These are phyloP conservation scores for Panulirus ornatus DNA, from an alignment of 1,140 invertebrate species.

Conservation along the genomic window DNA sequence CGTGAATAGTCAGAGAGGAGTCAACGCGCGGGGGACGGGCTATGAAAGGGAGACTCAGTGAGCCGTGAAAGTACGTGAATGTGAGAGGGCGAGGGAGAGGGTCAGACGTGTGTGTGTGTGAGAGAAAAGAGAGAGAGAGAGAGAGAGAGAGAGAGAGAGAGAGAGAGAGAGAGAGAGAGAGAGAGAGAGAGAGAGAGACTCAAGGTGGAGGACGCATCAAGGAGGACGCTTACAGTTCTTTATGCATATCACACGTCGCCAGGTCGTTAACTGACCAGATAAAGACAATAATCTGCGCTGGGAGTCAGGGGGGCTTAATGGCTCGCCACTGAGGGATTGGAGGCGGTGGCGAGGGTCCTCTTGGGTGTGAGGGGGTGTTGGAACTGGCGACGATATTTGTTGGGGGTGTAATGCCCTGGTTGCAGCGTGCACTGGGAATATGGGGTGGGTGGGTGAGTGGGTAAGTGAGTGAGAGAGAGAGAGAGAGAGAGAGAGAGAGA, in stretches of 20 bases:
- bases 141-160: neutral
- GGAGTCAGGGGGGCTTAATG: too few relatives aligned
- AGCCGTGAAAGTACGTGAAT: neutral
- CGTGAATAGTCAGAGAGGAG: neutral
- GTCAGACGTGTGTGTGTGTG: neutral
- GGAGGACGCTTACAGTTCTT: too few relatives aligned
- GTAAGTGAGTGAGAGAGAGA: neutral
- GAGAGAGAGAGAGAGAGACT: neutral
- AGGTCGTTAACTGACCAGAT: too few relatives aligned
- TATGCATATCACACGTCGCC: too few relatives aligned
- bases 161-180: neutral
- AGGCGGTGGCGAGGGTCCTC: too few relatives aligned
- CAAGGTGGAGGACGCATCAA: too few relatives aligned
- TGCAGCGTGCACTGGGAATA: too few relatives aligned
- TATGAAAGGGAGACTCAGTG: neutral
- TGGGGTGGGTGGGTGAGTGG: neutral
- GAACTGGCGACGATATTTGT: too few relatives aligned
- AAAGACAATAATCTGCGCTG: too few relatives aligned
- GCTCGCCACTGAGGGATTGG: too few relatives aligned
- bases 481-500: neutral
- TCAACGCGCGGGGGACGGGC: neutral
- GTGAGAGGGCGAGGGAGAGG: neutral
- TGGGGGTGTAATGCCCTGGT: too few relatives aligned
- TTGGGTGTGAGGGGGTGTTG: too few relatives aligned
- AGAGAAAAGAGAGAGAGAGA: constrained; percentile 7